Evolutionary conservation across 2,113 vertebrate genomes (phyloP).

Genomic region (Danio rerio): GRCz12tu NC_133185.1:4766501-4767000

Average conservation of each 20-base stretch:
- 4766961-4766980: too few species aligned
- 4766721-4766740: background rate
- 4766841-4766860: background rate
- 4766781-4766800: background rate
- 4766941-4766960: too few species aligned
- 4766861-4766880: conserved; percentile 14
- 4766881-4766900: background rate
- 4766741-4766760: background rate
- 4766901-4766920: too few species aligned
- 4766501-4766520: conserved; percentile 51
- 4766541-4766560: conserved; percentile 44
- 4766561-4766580: background rate
- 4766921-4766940: background rate
- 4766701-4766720: too few species aligned
- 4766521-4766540: conserved; percentile 47
- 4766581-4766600: too few species aligned
- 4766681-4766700: too few species aligned
- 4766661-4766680: too few species aligned
- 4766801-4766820: conserved; percentile 2
- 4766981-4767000: too few species aligned
- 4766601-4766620: background rate
- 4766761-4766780: conserved; percentile 21
- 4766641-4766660: too few species aligned
- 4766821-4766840: conserved; percentile 19
- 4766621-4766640: background rate